Conservation (phyloP, 2,797 vertebrate genomes). For the Sparus aurata region DNA sequence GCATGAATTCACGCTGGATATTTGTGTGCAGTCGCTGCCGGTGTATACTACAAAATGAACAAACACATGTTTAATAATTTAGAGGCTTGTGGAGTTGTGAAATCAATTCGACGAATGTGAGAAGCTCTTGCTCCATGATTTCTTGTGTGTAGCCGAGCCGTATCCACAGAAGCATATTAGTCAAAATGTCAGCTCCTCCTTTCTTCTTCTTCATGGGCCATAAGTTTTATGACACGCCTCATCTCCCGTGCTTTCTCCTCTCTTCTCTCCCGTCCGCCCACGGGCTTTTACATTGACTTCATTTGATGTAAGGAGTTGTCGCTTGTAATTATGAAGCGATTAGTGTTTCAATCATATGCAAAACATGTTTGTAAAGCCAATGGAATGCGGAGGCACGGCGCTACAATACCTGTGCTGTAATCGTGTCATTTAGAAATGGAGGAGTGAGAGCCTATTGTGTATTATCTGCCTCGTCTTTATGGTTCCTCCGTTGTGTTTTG, state of each 20-base stretch:
- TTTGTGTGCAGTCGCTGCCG: not conserved
- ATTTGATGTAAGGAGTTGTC: slow-evolving; percentile 55
- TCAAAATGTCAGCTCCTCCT: slow-evolving; percentile 81
- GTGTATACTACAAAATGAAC: not conserved
- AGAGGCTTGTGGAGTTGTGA: slow-evolving; percentile 28
- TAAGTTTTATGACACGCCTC: slow-evolving; percentile 76
- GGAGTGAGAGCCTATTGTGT: slow-evolving; percentile 16
- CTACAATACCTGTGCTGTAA: slow-evolving; percentile 44
- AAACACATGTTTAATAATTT: slow-evolving; percentile 52
- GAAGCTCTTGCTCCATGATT: slow-evolving; percentile 22
- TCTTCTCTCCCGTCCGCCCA: slow-evolving; percentile 55
- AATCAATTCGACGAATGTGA: slow-evolving; percentile 33
- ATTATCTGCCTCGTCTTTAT: slow-evolving; percentile 33
- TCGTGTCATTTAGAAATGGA: slow-evolving; percentile 35
- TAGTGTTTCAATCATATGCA: slow-evolving; percentile 65
- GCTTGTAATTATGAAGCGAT: slow-evolving; percentile 71
- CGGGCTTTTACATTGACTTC: slow-evolving; percentile 52
- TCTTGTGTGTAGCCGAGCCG: slow-evolving; percentile 36
- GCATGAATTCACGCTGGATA: not conserved
- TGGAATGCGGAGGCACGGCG: slow-evolving; percentile 18
- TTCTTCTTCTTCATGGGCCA: slow-evolving; percentile 78
- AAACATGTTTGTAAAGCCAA: slow-evolving; percentile 62
- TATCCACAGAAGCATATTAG: slow-evolving; percentile 62
- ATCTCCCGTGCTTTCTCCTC: slow-evolving; percentile 66
- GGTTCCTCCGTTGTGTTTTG: slow-evolving; percentile 30